Percentiles rank a stretch among this genome's conserved stretches.
Evolutionary conservation across 2,888 invertebrate species (phyloP).

Genomic region (Chymomyza fuscimana): DNA sequence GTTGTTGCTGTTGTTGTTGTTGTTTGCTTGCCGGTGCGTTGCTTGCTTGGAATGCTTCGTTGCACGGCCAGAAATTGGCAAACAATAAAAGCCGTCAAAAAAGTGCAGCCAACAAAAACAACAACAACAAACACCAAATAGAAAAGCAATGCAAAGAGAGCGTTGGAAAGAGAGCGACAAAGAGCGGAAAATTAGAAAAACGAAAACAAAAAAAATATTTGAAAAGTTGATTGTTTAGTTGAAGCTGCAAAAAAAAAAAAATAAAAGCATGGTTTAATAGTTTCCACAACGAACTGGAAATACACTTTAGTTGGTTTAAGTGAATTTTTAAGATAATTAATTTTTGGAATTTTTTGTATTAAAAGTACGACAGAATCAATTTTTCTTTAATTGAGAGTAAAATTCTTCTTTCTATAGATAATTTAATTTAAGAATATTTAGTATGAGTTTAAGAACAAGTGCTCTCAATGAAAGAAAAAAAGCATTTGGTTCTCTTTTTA

Average conservation of each 20-base stretch:
- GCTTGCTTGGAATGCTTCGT: conserved; percentile 67
- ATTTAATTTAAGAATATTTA: too few relatives aligned
- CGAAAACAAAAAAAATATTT: conserved; percentile 53
- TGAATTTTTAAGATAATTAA: too few relatives aligned
- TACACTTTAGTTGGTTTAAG: neutral
- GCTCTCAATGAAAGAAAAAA: too few relatives aligned
- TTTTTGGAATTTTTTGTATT: too few relatives aligned
- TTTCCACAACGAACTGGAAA: neutral
- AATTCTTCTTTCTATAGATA: too few relatives aligned
- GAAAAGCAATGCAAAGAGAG: conserved; percentile 46
- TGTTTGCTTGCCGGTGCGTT: conserved; percentile 51
- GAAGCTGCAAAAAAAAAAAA: conserved; percentile 49
- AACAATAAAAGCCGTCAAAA: conserved; percentile 74
- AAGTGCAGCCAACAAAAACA: conserved; percentile 62
- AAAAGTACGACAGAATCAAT: too few relatives aligned
- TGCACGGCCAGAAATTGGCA: conserved; percentile 70
- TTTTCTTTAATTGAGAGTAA: too few relatives aligned
- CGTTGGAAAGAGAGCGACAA: conserved; percentile 13
- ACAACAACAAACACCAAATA: conserved; percentile 45
- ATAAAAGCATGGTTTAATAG: neutral
- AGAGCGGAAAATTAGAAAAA: conserved; percentile 29
- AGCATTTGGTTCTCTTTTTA: too few relatives aligned
- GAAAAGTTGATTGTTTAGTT: conserved; percentile 75
- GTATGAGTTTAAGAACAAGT: too few relatives aligned
- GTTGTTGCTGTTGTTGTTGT: conserved; percentile 50